Evolutionary conservation across 2,113 vertebrate genomes (phyloP), one percentile per base, ranked within the genome.

Genomic region (Silurus meridionalis): DNA sequence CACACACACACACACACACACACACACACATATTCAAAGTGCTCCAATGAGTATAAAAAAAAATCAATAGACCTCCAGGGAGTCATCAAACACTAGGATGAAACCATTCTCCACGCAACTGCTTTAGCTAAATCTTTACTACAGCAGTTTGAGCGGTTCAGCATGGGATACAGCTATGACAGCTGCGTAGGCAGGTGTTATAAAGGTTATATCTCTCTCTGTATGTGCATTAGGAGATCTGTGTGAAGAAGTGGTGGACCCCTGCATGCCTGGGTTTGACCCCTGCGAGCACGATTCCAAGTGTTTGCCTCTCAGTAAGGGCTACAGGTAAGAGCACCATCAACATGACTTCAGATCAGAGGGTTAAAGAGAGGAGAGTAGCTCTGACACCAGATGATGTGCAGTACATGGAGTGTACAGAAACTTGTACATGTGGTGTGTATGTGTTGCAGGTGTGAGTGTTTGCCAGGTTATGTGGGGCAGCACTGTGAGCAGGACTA

Each of bases 271-370:
- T 4, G 96, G 94, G 14, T 93, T 96, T 25, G 96, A 97, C 92
- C 96, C 96, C 5, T 99, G 98, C 90, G 96, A 96, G 21, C 96
- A 98, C 0, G 96, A 97, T 89, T 97, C 97, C 88, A 99, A 98
- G 91, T 99, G 98, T 83, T 86, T 97, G 89, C 91, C 95, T 5
- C 90, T 96, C 58, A 95, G 94, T 87, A 97, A 94, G 91, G 93
- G 94, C 85, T 96, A 95, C 93, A 96, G 96, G 98, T 99, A 91
- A 95, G 55, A 87, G 75, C 80, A 69, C 61, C 88, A 63, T 82
- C 75, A 82, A 5, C 0, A 5, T 25, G 37, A 72, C 74, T 23
- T 48, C 28, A 79, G 66, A 80, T 90, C 89, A 88, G 8, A 80
- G 0, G 55, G 21, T n/a, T 5, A 2, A 23, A 23, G 10, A 11